Base-by-base conservation (phyloP, 2,888 invertebrate genomes). In the Tachina fera region DNA sequence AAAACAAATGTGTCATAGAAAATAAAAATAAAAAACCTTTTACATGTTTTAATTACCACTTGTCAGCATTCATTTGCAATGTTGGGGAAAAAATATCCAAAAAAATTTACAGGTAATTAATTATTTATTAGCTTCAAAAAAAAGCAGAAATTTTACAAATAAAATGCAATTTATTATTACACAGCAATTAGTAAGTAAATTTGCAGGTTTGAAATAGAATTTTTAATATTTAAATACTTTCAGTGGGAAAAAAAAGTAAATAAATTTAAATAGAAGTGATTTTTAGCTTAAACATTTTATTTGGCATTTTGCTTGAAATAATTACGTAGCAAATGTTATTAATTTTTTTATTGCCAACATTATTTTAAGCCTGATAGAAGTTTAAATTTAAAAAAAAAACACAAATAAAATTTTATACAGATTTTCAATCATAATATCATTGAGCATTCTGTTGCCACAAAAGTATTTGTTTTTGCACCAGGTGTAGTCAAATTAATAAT, bases 11-110 rank as follows among this genome's bases (percentile, higher is more conserved):
- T 60, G 14, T 47, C 10, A 31, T 8, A 11, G 10, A 41, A 49
- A 39, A 31, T 14, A 39, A 47, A 39, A 47, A 41, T n/a, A 1
- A 63, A 43, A 63, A 53, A n/a, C 19, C 9, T 58, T 16, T 31
- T 72, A 6, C 53, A 53, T 51, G n/a, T 43, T 63, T 63, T 75
- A 75, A 75, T 75, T 75, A 63, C 51, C 75, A 41, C 51, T 53
- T 75, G 63, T 75, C 63, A 75, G 41, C 61, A 43, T 63, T 75
- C 63, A 63, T 63, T 75, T 75, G 51, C 6, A 39, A 47, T 60
- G 9, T 31, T 45, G 31, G 10, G 0, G 13, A 22, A 19, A 11
- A 16, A 49, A 43, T 19, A 16, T 53, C 22, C 1, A 39, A 60
- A 39, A 58, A 31, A 58, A 1, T 11, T 13, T 47, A 49, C 8